These are phyloP conservation scores for Scaptomyza pallida DNA, from an alignment of 1,140 invertebrate species.

Conservation along the genomic window DNA sequence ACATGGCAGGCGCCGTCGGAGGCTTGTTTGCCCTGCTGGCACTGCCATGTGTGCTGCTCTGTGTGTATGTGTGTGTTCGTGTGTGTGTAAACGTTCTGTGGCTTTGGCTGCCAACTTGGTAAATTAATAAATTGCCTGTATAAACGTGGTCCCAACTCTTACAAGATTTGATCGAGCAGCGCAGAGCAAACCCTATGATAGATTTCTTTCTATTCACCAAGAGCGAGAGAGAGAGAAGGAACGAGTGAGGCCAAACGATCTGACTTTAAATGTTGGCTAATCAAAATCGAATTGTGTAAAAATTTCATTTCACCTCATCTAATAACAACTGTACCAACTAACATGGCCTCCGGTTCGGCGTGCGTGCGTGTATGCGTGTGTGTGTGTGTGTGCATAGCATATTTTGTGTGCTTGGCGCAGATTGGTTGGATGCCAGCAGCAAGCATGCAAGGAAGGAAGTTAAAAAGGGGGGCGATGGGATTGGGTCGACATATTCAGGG, in stretches of 20 bases:
- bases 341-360: not conserved
- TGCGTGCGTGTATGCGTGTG: not conserved
- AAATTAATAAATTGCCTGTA: slow-evolving; percentile 80
- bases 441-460: not conserved
- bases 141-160: slow-evolving; percentile 59
- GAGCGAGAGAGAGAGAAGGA: not conserved
- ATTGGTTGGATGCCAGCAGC: not conserved
- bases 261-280: not conserved
- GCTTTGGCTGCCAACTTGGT: slow-evolving; percentile 49
- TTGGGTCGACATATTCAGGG: not conserved
- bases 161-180: slow-evolving; percentile 65
- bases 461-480: not conserved
- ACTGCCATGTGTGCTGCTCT: too few species aligned
- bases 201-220: slow-evolving; percentile 39
- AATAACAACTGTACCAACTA: slow-evolving; percentile 1
- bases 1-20: slow-evolving; percentile 21
- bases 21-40: too few species aligned
- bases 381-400: slow-evolving; percentile 6
- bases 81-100: slow-evolving; percentile 68
- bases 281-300: not conserved
- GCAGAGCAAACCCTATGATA: slow-evolving; percentile 49
- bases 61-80: too few species aligned
- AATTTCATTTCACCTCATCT: not conserved
- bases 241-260: not conserved
- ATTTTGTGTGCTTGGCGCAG: slow-evolving; percentile 15